phyloP scores from a whole-genome alignment of 1,140 invertebrate species.

The Oedothorax gibbosus region DNA sequence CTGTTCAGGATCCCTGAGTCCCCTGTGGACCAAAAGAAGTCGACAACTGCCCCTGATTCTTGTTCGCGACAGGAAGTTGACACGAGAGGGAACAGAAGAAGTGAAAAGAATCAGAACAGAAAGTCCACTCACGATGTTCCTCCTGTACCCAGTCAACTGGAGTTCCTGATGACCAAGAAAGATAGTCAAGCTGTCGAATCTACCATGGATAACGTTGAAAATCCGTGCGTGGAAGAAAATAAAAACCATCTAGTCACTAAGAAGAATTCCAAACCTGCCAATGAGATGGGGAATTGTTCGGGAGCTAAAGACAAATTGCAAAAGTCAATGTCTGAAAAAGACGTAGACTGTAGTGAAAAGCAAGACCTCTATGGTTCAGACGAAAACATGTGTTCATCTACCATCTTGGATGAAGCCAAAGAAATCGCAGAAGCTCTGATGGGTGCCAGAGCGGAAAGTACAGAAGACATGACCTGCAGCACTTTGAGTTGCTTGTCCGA shows the following conservation, averaged over 20 bases:
- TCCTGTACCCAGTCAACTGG: constrained; percentile 9
- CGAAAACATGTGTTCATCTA: constrained; percentile 24
- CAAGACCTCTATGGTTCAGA: neutral
- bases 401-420: constrained; percentile 70
- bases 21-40: neutral
- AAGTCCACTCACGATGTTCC: neutral
- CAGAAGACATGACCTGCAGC: constrained; percentile 68
- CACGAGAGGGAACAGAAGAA: constrained; percentile 26
- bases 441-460: constrained; percentile 26
- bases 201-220: neutral
- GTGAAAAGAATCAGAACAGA: constrained; percentile 13
- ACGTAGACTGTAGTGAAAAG: constrained; percentile 33
- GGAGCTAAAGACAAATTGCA: neutral
- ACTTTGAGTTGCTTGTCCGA: constrained; percentile 72
- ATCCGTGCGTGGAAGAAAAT: neutral
- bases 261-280: neutral
- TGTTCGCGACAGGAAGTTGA: neutral
- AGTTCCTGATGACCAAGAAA: neutral
- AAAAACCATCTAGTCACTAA: neutral
- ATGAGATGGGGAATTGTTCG: neutral
- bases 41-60: neutral
- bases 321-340: constrained; percentile 8
- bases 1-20: constrained; percentile 45
- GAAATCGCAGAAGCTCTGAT: constrained; percentile 66
- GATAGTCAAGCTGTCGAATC: neutral